Base-by-base conservation (phyloP, 30 jellyfish, hydroid and myxozoan species). In the Turritopsis dohrnii region DNA sequence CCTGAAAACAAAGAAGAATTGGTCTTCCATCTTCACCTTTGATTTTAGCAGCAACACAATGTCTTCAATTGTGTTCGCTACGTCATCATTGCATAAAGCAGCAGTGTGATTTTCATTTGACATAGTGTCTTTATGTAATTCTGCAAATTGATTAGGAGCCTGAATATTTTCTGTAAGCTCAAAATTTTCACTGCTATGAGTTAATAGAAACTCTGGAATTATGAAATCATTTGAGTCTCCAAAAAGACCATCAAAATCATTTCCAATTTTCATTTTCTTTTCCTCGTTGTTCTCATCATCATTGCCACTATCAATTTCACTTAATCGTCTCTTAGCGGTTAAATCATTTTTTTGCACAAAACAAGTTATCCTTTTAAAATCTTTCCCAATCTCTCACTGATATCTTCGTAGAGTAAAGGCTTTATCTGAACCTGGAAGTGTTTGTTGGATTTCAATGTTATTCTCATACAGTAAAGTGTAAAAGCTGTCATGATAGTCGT, bases 1-100 rank as follows among this genome's bases (percentile, higher is more conserved):
- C 53, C 83, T 24, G 16, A 72, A 16, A 16, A 72, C 83, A 28
- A 74, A 66, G 77, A 69, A 69, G 60, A 41, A 41, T 41, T 41
- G 60, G 13, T 41, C 60, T 41, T 41, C 60, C 60, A 41, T 41
- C 60, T 41, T 41, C 13, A 41, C 60, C 60, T 41, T 41, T 13
- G 13, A 41, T 41, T 41, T 41, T 3, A 41, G 60, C 60, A 41
- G 13, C 13, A 41, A 3, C 60, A 41, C 60, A 41, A n/a, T 41
- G 60, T 41, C 60, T 13, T 41, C 60, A 41, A 41, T 41, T 41
- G 60, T 41, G 13, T 41, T 41, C 13, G 60, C 9, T 13, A 41
- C 60, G n/a, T n/a, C n/a, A 41, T 41, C 60, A 41, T 41, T 41
- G 60, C 9, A 41, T 5, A 13, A 41, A 41, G 5, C 60, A 41